phyloP scores from a whole-genome alignment of 2,113 vertebrate genomes.

The Carollia perspicillata region DNA sequence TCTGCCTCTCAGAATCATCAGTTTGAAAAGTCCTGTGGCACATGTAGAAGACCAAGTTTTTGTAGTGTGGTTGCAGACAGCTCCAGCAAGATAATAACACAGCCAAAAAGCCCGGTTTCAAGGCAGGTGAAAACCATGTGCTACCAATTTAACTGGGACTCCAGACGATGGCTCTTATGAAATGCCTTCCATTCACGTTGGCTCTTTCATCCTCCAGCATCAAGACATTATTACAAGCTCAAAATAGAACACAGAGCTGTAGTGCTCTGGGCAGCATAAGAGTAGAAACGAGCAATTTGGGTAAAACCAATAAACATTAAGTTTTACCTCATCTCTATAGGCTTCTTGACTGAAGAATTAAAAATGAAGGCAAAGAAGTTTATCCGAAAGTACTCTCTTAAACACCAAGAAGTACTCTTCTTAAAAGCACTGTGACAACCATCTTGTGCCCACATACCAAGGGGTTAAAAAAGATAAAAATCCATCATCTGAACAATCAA shows the following conservation, averaged over 20 bases:
- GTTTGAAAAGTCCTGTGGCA: neutral
- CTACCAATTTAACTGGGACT: conserved; percentile 40
- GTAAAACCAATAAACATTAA: neutral
- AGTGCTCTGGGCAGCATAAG: neutral
- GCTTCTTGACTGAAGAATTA: neutral
- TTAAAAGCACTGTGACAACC: neutral
- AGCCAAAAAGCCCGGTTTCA: neutral
- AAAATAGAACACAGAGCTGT: conserved; percentile 20
- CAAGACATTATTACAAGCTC: conserved; percentile 45
- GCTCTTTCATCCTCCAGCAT: conserved; percentile 53
- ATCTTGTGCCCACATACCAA: neutral
- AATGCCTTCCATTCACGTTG: conserved; percentile 48
- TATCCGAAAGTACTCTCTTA: neutral
- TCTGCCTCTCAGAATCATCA: neutral
- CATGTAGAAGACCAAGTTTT: neutral
- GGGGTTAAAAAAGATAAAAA: rapidly evolving
- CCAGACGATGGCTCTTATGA: conserved; percentile 44
- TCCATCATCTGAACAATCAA: neutral
- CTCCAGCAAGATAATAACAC: neutral
- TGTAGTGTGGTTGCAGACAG: neutral
- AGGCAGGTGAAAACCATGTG: conserved; percentile 48
- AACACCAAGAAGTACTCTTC: neutral
- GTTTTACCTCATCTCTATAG: neutral
- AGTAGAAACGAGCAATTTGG: neutral
- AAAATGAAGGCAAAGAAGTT: neutral